These are phyloP conservation scores for Tanytarsus gracilentus DNA, from an alignment of 2,888 invertebrate species.

Conservation along the genomic window DNA sequence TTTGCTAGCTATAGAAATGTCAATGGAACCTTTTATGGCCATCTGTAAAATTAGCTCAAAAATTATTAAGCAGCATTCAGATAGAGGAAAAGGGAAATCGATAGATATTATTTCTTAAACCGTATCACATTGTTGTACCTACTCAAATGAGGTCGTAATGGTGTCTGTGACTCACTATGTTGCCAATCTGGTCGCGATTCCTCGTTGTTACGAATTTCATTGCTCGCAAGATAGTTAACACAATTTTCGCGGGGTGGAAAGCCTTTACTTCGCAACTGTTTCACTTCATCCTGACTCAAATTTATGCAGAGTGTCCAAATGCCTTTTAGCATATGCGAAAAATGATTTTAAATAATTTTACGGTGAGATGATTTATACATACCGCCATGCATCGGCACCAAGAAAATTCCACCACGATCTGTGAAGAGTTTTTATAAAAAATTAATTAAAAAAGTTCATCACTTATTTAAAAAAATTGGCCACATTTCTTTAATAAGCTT, in stretches of 20 bases:
- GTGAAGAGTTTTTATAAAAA: slow-evolving; percentile 46
- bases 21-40: neutral
- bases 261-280: slow-evolving; percentile 54
- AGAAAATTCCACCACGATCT: slow-evolving; percentile 51
- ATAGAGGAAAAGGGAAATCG: too few relatives aligned
- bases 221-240: slow-evolving; percentile 69
- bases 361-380: slow-evolving; percentile 45
- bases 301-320: slow-evolving; percentile 75
- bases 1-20: neutral
- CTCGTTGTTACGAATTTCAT: slow-evolving; percentile 53
- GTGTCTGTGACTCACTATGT: slow-evolving; percentile 54
- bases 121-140: slow-evolving; percentile 33
- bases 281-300: slow-evolving; percentile 67
- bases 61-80: too few relatives aligned
- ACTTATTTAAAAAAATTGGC: neutral
- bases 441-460: slow-evolving; percentile 35
- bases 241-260: slow-evolving; percentile 62
- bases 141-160: slow-evolving; percentile 44
- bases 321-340: neutral
- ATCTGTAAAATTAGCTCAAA: neutral
- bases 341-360: neutral
- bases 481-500: too few relatives aligned
- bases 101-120: too few relatives aligned
- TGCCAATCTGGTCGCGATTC: slow-evolving; percentile 73
- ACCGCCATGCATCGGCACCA: slow-evolving; percentile 79